Evolutionary conservation across 2,888 invertebrate species (phyloP), one percentile per base, ranked within the genome.

Genomic region (Clunio marinus): DNA sequence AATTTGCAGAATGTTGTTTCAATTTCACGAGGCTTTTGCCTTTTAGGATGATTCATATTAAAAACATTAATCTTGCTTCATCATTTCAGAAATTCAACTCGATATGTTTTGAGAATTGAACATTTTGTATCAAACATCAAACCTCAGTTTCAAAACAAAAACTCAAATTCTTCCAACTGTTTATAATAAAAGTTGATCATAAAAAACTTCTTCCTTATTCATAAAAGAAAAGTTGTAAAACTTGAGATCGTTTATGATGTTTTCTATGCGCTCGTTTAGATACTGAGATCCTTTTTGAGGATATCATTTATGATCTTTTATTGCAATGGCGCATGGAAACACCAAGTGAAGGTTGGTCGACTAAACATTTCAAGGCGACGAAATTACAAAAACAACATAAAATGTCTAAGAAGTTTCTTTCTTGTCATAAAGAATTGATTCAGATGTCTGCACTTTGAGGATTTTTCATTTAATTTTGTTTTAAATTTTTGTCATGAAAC

Each of bases 221-320:
- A 32, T 32, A 32, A 32, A 32, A 32, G 7, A 32, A 32, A 8
- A 32, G 5, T 32, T 32, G 5, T 32, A 13, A 32, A 32, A 32
- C n/a, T 28, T 51, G 17, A 4, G 15, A 20, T 22, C n/a, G 17
- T 15, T 51, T 51, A 13, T 20, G 10, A 28, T 28, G 58, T 58
- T 58, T 58, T 25, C 58, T 58, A 27, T 58, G 24, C 58, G 28
- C 1, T 25, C 58, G 27, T 58, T 58, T 28, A 58, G 58, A 58
- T 58, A 5, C 35, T n/a, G n/a, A n/a, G n/a, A n/a, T n/a, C 51
- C 51, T 51, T 51, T 58, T 3, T 15, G 27, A 58, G 58, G 58
- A 58, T 58, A 20, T 32, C 13, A 32, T 32, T 32, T 32, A 8
- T 8, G 5, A 5, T 5, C 35, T 32, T 5, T 13, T 32, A 8